These are phyloP conservation scores for Zoanthus gigantus DNA, from an alignment of 92 coral and sea anemone species.

Conservation along the genomic window DNA sequence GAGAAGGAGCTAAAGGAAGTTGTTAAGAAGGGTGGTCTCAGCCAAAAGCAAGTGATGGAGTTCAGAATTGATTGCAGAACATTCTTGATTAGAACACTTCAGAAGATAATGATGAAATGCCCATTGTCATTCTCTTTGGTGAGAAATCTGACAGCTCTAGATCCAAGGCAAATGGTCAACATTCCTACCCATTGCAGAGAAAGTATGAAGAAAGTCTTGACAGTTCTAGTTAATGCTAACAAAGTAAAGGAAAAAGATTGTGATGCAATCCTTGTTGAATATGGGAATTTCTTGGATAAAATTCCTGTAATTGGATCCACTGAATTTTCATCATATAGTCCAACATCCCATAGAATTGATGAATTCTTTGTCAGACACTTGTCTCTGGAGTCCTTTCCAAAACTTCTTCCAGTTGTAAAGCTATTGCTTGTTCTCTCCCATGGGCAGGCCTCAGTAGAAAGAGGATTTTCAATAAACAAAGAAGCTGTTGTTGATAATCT, in stretches of 20 bases:
- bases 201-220: conserved; percentile 27
- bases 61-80: conserved; percentile 53
- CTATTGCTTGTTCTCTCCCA: conserved; percentile 45
- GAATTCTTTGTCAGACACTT: conserved; percentile 1
- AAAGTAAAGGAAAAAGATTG: conserved; percentile 12
- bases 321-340: conserved; percentile 2
- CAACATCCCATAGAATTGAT: background rate
- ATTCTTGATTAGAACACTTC: conserved; percentile 34
- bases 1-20: conserved; percentile 34
- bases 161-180: conserved; percentile 16
- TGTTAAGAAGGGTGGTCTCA: conserved; percentile 47
- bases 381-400: conserved; percentile 6
- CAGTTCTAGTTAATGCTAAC: conserved; percentile 18
- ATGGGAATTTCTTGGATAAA: conserved; percentile 5
- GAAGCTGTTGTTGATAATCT: conserved; percentile 31
- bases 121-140: conserved; percentile 39
- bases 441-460: conserved; percentile 44
- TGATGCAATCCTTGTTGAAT: conserved; percentile 14
- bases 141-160: conserved; percentile 36
- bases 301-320: conserved; percentile 5
- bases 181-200: conserved; percentile 10
- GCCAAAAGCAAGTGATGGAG: conserved; percentile 60
- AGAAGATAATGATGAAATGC: conserved; percentile 48
- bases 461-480: conserved; percentile 43
- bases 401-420: conserved; percentile 21